Evolutionary conservation across 1,140 invertebrate genomes (phyloP), one percentile per base, ranked within the genome.

Genomic region (Carposina sasakii): DNA sequence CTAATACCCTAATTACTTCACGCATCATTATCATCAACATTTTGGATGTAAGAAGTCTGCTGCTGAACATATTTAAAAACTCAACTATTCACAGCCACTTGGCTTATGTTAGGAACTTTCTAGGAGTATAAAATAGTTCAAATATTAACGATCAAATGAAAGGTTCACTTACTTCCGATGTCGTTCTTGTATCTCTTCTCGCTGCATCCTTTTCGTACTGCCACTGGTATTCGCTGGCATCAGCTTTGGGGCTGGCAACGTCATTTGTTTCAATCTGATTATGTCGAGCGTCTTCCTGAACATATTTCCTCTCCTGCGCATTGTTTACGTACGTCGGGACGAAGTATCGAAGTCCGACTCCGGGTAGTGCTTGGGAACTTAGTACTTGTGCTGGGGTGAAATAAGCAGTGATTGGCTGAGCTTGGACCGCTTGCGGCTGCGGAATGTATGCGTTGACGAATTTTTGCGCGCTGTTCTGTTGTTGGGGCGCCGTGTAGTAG

Each of bases 401-500:
- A 54, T 68, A 73, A 24, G 62, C 52, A 34, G 31, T 51, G 9
- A 66, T 50, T 4, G 63, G 64, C 48, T 54, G 21, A 19, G 56
- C 63, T 44, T 63, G 53, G 4, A 74, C 53, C 2, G 67, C 63
- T 60, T 65, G 51, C 0, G 40, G 76, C 8, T 46, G 31, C 16
- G 60, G 77, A 13, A 67, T 63, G 53, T 86, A 86, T 0, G 76
- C 58, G 52, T 76, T 83, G 48, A 74, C 76, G 45, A 86, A 85
- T 3, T 69, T 58, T 58, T 82, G 72, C 0, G 71, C 81, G 23
- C 70, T 81, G 57, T 70, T 76, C 13, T 69, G 59, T 3, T 72
- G 64, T 26, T 42, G 49, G 3, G 60, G 58, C 20, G 60, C 44
- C 24, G 67, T 71, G 58, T 71, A 81, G 12, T 74, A 54, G 17